Conservation (phyloP, 2,797 vertebrate genomes). For the Diplodus sargus region DNA sequence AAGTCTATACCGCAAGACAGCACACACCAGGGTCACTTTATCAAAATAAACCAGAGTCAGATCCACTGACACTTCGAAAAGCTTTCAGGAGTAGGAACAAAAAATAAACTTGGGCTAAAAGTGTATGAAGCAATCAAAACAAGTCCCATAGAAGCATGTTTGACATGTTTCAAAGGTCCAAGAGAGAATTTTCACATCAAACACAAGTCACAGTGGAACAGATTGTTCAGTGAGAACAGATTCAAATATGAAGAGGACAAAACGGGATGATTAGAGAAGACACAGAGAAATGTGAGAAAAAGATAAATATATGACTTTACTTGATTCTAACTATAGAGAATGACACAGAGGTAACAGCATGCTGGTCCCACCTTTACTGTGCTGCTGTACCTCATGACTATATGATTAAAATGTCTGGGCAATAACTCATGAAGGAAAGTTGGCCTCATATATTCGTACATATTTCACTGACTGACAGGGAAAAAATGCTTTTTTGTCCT, state of each 20-base stretch:
- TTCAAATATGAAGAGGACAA: not conserved
- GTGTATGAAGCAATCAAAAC: constrained; percentile 46
- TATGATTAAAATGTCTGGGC: constrained; percentile 28
- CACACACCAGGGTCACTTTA: constrained; percentile 34
- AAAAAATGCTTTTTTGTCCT: not conserved
- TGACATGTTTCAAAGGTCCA: constrained; percentile 27
- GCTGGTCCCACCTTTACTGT: not conserved
- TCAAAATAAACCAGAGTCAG: constrained; percentile 60
- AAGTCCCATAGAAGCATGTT: constrained; percentile 17
- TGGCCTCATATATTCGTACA: constrained; percentile 26
- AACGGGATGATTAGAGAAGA: not conserved
- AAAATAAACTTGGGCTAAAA: constrained; percentile 60
- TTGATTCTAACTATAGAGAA: not conserved
- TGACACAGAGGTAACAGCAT: constrained; percentile 25
- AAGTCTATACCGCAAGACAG: constrained; percentile 23
- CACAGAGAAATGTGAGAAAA: not conserved
- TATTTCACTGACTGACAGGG: not conserved
- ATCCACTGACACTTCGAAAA: constrained; percentile 41
- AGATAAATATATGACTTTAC: not conserved
- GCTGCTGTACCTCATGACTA: constrained; percentile 33
- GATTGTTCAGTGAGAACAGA: constrained; percentile 3
- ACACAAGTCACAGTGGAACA: not conserved
- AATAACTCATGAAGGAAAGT: constrained; percentile 42
- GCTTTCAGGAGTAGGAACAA: constrained; percentile 39
- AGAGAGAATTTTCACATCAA: constrained; percentile 8